Conservation (phyloP, 2,888 invertebrate species). For the Polia nebulosa region DNA sequence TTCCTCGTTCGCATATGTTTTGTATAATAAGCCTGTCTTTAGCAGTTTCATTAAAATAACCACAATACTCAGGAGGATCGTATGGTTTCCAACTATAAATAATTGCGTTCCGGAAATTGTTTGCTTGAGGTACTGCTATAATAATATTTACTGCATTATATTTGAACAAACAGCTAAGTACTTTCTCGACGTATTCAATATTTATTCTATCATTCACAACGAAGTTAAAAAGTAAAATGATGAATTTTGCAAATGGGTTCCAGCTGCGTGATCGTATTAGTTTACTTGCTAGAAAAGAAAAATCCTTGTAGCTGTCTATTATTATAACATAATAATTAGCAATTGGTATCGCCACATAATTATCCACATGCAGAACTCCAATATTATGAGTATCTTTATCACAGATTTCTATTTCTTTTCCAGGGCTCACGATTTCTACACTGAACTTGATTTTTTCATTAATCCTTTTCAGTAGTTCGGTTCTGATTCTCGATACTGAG, state of each 20-base stretch:
- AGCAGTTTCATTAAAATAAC: slow-evolving; percentile 81
- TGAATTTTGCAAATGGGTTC: slow-evolving; percentile 83
- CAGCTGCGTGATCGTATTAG: slow-evolving; percentile 79
- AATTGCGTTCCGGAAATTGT: slow-evolving; percentile 74
- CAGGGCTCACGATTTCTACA: slow-evolving; percentile 74
- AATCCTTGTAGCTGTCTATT: slow-evolving; percentile 76
- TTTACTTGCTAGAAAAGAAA: slow-evolving; percentile 74
- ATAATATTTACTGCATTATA: slow-evolving; percentile 80
- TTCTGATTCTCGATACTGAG: slow-evolving; percentile 73
- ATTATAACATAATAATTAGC: slow-evolving; percentile 82
- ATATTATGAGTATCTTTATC: slow-evolving; percentile 61
- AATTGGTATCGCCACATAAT: slow-evolving; percentile 68
- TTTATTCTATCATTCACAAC: slow-evolving; percentile 59
- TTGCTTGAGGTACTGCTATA: slow-evolving; percentile 76
- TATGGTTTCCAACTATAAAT: slow-evolving; percentile 83
- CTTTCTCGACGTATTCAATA: slow-evolving; percentile 72
- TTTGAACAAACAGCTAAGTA: slow-evolving; percentile 79
- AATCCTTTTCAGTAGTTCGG: slow-evolving; percentile 72
- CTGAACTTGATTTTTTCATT: slow-evolving; percentile 70
- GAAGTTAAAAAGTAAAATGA: slow-evolving; percentile 78
- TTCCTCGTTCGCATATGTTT: slow-evolving; percentile 78
- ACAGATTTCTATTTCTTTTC: slow-evolving; percentile 71
- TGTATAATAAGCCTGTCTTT: slow-evolving; percentile 75
- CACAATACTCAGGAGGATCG: slow-evolving; percentile 84
- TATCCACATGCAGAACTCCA: slow-evolving; percentile 71